Percentiles rank a stretch among this genome's conserved stretches.
Evolutionary conservation across 2,113 vertebrate genomes (phyloP).

Genomic region (Heterotilapia buettikoferi): DNA sequence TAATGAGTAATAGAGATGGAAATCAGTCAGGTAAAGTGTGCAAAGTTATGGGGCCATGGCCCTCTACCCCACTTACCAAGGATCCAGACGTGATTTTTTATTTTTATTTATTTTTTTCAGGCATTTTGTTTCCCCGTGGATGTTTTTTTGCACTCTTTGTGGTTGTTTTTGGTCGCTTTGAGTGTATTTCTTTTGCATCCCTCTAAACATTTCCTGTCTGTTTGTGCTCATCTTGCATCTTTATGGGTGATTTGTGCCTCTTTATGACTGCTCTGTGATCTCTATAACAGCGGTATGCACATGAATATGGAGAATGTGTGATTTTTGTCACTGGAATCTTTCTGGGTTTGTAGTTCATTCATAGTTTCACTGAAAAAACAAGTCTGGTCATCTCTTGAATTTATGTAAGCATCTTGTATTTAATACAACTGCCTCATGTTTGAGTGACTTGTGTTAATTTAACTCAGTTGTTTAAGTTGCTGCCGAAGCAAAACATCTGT

Average conservation of each 20-base stretch:
- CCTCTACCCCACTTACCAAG: neutral
- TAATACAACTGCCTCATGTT: neutral
- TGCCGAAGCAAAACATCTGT: neutral
- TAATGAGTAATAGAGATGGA: neutral
- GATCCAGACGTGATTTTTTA: accelerated
- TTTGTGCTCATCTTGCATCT: neutral
- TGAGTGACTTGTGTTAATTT: neutral
- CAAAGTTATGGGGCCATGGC: neutral
- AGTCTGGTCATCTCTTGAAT: neutral
- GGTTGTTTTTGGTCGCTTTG: neutral
- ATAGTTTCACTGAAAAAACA: neutral
- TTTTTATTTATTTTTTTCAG: neutral
- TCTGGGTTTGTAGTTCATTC: neutral
- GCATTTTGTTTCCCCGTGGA: neutral
- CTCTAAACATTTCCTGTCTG: neutral
- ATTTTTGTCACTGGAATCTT: neutral
- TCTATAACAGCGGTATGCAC: neutral
- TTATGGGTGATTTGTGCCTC: neutral
- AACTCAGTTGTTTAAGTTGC: neutral
- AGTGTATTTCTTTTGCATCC: neutral
- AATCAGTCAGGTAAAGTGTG: neutral
- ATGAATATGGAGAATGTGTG: neutral
- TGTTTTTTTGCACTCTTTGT: neutral
- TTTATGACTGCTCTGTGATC: accelerated
- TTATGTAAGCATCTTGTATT: neutral